A percentile compares a stretch with the other conserved stretches of the same genome.
These are phyloP conservation scores for Micronycteris hirsuta DNA, from an alignment of 2,113 vertebrate genomes.

Conservation along the genomic window DNA sequence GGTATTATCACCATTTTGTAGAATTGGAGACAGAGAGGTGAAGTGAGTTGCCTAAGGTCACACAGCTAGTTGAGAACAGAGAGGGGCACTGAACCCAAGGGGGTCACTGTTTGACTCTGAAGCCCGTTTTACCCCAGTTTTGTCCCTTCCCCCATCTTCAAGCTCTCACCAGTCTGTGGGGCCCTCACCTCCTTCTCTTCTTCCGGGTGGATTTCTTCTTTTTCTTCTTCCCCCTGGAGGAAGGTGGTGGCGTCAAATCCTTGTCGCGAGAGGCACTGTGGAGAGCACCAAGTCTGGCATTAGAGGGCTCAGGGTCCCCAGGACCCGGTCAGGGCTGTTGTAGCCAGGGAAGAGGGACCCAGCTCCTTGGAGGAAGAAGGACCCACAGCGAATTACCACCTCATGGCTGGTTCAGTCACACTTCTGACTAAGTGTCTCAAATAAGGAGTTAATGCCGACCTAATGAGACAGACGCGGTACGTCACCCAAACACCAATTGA, in stretches of 20 bases:
- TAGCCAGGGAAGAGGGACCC: neutral
- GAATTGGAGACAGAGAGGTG: neutral
- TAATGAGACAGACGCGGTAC: slow-evolving; percentile 69
- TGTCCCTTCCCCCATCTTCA: neutral
- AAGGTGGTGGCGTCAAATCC: slow-evolving; percentile 74
- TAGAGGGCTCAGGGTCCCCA: neutral
- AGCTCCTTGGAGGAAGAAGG: neutral
- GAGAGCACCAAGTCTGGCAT: neutral
- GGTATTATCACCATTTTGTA: neutral
- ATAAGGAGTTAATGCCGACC: slow-evolving; percentile 63
- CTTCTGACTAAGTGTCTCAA: slow-evolving; percentile 68
- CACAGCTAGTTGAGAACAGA: neutral
- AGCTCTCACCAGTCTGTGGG: neutral
- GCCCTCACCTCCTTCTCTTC: slow-evolving; percentile 90
- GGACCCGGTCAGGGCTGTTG: neutral
- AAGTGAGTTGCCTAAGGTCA: neutral
- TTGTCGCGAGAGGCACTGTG: slow-evolving; percentile 81
- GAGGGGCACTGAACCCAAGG: neutral
- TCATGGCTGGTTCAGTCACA: slow-evolving; percentile 57
- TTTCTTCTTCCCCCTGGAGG: slow-evolving; percentile 89
- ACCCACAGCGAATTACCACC: slow-evolving; percentile 33
- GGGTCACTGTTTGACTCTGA: neutral
- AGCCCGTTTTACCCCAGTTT: neutral
- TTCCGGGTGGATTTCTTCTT: slow-evolving; percentile 93
- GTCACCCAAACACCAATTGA: slow-evolving; percentile 49